Conservation (phyloP, 2,888 invertebrate species). For the Drosophila siamana region DNA sequence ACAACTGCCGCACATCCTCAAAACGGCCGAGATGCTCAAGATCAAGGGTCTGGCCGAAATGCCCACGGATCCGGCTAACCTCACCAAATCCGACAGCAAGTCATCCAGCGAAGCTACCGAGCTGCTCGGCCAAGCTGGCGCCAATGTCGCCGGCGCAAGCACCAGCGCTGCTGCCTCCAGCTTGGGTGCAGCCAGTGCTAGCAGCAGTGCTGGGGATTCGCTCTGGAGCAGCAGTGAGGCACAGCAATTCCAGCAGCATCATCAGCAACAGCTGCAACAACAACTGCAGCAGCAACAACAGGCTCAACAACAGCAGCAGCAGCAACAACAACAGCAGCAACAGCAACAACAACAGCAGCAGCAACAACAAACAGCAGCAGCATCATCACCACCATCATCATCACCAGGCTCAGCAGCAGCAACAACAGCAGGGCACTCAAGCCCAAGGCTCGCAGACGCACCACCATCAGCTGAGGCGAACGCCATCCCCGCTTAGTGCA, state of each 20-base stretch:
- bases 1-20: constrained; percentile 91
- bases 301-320: constrained; percentile 87
- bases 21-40: constrained; percentile 94
- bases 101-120: constrained; percentile 86
- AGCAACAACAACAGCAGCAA: constrained; percentile 86
- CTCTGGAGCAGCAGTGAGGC: constrained; percentile 86
- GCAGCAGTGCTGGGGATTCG: constrained; percentile 86
- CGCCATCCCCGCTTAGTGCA: constrained; percentile 86
- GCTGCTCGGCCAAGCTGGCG: constrained; percentile 85
- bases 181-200: constrained; percentile 71
- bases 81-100: constrained; percentile 90
- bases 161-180: constrained; percentile 71
- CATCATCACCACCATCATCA: constrained; percentile 78
- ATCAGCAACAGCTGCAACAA: constrained; percentile 87
- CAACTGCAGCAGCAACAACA: constrained; percentile 87
- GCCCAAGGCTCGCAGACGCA: constrained; percentile 87
- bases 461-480: constrained; percentile 87
- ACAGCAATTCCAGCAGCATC: constrained; percentile 87
- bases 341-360: constrained; percentile 86
- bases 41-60: constrained; percentile 95
- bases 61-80: constrained; percentile 91
- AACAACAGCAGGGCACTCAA: constrained; percentile 87
- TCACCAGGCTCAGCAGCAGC: constrained; percentile 86
- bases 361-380: constrained; percentile 82
- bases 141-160: constrained; percentile 77